phyloP scores from a whole-genome alignment of 2,797 vertebrate species.

The Cichlasoma orientale region DNA sequence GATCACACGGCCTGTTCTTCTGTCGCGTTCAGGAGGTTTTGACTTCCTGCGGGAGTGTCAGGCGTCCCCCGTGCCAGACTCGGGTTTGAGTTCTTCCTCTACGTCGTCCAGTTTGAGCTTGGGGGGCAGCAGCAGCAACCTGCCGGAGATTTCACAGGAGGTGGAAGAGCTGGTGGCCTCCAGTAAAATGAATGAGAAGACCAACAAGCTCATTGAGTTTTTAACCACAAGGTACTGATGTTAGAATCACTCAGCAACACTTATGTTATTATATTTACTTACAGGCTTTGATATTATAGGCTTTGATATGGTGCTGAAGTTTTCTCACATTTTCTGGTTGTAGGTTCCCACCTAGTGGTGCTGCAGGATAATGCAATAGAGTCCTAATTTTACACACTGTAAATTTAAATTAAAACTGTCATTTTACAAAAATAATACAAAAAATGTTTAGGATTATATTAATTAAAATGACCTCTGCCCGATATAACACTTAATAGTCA shows the following conservation, averaged over 20 bases:
- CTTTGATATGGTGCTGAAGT: neutral
- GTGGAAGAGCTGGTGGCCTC: slow-evolving; percentile 87
- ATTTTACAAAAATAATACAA: neutral
- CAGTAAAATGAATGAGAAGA: slow-evolving; percentile 88
- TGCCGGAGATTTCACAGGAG: slow-evolving; percentile 93
- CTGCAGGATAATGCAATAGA: slow-evolving; percentile 20
- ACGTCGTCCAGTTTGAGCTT: slow-evolving; percentile 97
- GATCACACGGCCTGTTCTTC: slow-evolving; percentile 1
- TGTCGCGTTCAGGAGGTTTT: slow-evolving; percentile 79
- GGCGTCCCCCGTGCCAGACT: slow-evolving; percentile 92
- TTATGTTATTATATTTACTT: too few species aligned
- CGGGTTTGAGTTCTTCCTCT: slow-evolving; percentile 94
- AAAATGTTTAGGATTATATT: neutral
- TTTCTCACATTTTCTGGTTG: slow-evolving; percentile 18
- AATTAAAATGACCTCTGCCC: neutral
- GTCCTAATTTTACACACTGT: neutral
- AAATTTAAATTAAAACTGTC: neutral
- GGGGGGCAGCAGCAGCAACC: slow-evolving; percentile 86
- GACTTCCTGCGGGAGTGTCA: slow-evolving; percentile 95
- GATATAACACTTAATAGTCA: neutral
- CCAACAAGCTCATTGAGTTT: slow-evolving; percentile 96
- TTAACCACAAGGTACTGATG: slow-evolving; percentile 88
- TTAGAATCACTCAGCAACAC: neutral
- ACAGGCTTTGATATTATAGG: neutral
- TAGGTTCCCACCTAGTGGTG: slow-evolving; percentile 68